phyloP scores from a whole-genome alignment of 1,140 invertebrate genomes.

The Drosophila mojavensis region DNA sequence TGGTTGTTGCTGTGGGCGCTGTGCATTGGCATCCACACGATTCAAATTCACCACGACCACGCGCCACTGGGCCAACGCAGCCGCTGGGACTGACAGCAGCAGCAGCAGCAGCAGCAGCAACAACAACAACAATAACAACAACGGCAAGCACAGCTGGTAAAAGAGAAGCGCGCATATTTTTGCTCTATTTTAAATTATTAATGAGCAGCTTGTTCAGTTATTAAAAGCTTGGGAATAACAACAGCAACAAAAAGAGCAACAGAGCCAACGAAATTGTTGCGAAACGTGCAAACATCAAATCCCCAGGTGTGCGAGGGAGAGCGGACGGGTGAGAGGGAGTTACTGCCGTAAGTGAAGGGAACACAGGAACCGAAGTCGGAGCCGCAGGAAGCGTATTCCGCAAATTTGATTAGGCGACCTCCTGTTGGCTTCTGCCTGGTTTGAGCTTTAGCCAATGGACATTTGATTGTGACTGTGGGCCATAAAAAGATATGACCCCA shows the following conservation, averaged over 20 bases:
- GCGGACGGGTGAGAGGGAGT: background rate
- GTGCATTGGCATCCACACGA: constrained; percentile 40
- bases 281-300: constrained; percentile 20
- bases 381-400: constrained; percentile 45
- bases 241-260: constrained; percentile 28
- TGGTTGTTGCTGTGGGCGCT: constrained; percentile 8
- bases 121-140: background rate
- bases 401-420: constrained; percentile 68
- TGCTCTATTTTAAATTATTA: constrained; percentile 82
- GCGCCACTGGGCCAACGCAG: constrained; percentile 45
- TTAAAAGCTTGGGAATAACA: constrained; percentile 79
- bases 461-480: constrained; percentile 40
- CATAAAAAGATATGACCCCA: constrained; percentile 45
- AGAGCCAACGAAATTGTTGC: constrained; percentile 9
- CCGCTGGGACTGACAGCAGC: constrained; percentile 16
- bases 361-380: constrained; percentile 7
- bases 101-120: background rate
- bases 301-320: constrained; percentile 13
- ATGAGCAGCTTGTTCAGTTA: constrained; percentile 82
- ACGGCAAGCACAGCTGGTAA: constrained; percentile 5
- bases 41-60: constrained; percentile 54
- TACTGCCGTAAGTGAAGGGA: background rate
- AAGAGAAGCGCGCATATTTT: constrained; percentile 65
- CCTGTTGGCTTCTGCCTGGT: constrained; percentile 31
- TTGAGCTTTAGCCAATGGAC: constrained; percentile 15